Evolutionary conservation across 2,113 vertebrate genomes (phyloP).

Genomic region (Mixornis gularis): DNA sequence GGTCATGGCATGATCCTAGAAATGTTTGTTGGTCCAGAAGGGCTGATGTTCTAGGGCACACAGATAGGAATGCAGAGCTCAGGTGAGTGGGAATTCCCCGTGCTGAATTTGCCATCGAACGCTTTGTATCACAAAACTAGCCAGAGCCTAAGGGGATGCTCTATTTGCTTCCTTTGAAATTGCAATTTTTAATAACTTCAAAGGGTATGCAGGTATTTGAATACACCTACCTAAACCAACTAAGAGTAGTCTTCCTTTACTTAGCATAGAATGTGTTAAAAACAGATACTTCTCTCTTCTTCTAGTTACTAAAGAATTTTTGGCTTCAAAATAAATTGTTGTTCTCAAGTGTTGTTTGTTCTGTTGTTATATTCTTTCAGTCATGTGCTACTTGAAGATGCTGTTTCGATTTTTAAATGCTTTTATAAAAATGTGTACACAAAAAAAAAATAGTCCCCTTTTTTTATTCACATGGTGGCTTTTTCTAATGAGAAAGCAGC

Average conservation of each 20-base stretch:
- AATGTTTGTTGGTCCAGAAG: neutral
- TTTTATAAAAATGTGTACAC: neutral
- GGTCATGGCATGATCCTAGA: neutral
- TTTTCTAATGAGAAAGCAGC: neutral
- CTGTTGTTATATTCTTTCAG: neutral
- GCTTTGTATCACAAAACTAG: neutral
- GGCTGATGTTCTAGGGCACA: neutral
- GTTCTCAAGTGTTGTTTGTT: neutral
- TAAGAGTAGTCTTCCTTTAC: neutral
- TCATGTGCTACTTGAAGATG: neutral
- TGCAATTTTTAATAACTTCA: neutral
- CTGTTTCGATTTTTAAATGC: neutral
- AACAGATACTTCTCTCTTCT: neutral
- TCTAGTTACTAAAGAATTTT: neutral
- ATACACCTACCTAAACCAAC: neutral
- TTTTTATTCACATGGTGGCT: accelerated
- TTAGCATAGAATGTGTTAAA: neutral
- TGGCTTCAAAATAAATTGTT: neutral
- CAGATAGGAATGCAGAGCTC: neutral
- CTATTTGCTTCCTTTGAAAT: neutral
- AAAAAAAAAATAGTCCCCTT: neutral
- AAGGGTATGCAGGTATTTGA: neutral
- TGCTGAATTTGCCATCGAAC: neutral
- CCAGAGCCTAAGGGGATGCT: neutral
- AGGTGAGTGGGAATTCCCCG: neutral